Evolutionary conservation across 2,888 invertebrate genomes (phyloP).

Genomic region (Onthophagus sagittarius): DNA sequence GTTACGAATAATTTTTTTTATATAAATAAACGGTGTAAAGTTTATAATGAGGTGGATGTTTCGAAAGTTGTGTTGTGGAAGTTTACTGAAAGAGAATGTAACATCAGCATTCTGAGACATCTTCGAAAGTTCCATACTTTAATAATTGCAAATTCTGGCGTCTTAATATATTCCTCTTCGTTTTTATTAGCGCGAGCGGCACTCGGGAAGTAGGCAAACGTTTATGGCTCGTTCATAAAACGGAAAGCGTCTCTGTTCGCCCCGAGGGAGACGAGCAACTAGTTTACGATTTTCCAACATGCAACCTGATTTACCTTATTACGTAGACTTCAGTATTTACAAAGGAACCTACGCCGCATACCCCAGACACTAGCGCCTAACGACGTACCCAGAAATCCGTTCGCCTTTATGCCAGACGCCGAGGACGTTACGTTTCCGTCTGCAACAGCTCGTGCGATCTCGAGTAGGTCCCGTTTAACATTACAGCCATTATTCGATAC

Average conservation of each 20-base stretch:
- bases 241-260: not conserved
- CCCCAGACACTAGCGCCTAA: not conserved
- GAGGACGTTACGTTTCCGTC: not conserved
- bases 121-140: not conserved
- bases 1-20: not conserved
- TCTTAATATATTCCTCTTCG: not conserved
- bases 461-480: not conserved
- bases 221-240: not conserved
- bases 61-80: not conserved
- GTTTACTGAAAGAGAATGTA: not conserved
- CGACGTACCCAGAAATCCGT: not conserved
- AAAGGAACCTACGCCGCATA: not conserved
- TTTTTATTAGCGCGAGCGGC: not conserved
- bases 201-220: not conserved
- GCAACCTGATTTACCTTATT: slow-evolving; percentile 14
- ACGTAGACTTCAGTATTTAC: slow-evolving; percentile 9
- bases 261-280: not conserved
- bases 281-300: slow-evolving; percentile 15
- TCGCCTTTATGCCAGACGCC: not conserved
- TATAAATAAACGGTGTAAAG: not conserved
- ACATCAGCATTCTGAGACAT: not conserved
- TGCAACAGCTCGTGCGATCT: not conserved
- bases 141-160: not conserved
- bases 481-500: not conserved
- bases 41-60: not conserved